Evolutionary conservation across 2,888 invertebrate genomes (phyloP).

Genomic region (Piscicola geometra): DNA sequence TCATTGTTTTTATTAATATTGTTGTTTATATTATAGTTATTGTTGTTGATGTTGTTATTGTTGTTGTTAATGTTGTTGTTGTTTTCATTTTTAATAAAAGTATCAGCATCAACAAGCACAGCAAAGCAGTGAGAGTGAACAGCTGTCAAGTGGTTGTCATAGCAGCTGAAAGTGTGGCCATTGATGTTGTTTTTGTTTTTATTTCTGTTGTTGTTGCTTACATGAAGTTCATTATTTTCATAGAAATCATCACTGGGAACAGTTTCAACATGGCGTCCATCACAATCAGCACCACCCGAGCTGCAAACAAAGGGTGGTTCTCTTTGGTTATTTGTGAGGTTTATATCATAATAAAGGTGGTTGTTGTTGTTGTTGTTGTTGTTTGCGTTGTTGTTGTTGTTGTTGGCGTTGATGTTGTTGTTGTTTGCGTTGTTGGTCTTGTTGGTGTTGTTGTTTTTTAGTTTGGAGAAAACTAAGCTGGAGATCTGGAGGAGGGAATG

Average conservation of each 20-base stretch:
- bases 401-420: neutral
- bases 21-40: conserved; percentile 4
- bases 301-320: no score
- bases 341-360: no score
- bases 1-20: neutral
- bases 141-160: no score
- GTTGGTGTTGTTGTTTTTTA: neutral
- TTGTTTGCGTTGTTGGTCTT: neutral
- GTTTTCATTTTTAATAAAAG: no score
- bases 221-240: no score
- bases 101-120: no score
- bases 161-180: neutral
- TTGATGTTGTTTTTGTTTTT: conserved; percentile 9
- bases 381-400: neutral
- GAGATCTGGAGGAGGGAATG: neutral
- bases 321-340: no score
- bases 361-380: conserved; percentile 1
- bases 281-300: no score
- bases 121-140: no score
- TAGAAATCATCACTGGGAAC: no score
- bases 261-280: no score
- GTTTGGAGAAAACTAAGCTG: neutral
- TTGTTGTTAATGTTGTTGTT: conserved; percentile 2
- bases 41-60: conserved; percentile 9
- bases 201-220: neutral